Conservation (phyloP, 2,113 vertebrate genomes). For the Thinocorus orbignyianus region DNA sequence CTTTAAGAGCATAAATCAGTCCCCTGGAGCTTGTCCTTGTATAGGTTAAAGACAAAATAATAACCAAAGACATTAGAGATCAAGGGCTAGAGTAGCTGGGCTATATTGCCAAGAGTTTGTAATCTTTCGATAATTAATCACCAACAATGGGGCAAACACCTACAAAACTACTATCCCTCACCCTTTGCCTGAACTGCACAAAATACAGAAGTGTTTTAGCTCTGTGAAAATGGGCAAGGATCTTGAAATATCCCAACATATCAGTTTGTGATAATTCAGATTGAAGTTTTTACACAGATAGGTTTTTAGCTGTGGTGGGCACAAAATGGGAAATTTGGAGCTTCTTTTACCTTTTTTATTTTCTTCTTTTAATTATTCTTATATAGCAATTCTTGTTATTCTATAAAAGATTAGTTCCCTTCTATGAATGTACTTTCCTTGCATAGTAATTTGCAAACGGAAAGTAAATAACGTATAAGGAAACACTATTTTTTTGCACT, state of each 20-base stretch:
- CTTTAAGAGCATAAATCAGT: slow-evolving; percentile 5
- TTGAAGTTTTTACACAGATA: neutral
- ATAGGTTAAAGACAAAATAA: slow-evolving; percentile 9
- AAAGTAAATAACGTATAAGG: neutral
- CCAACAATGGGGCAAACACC: neutral
- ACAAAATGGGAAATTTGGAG: neutral
- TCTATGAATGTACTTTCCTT: neutral
- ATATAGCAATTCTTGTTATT: neutral
- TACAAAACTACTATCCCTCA: neutral
- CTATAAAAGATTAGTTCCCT: neutral
- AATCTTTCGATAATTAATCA: neutral
- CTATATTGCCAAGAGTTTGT: neutral
- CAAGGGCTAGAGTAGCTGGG: neutral
- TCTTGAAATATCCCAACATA: neutral
- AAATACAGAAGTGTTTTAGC: neutral
- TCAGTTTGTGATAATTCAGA: neutral
- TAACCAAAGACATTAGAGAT: neutral
- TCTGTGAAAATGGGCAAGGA: neutral
- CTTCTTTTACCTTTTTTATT: neutral
- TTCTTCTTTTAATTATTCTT: neutral
- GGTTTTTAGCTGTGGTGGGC: neutral
- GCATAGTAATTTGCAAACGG: neutral
- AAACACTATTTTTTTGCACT: neutral
- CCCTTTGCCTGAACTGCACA: neutral
- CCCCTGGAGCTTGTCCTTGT: neutral